Conservation (phyloP, 1,140 invertebrate genomes). For the Helicorthomorpha holstii region DNA sequence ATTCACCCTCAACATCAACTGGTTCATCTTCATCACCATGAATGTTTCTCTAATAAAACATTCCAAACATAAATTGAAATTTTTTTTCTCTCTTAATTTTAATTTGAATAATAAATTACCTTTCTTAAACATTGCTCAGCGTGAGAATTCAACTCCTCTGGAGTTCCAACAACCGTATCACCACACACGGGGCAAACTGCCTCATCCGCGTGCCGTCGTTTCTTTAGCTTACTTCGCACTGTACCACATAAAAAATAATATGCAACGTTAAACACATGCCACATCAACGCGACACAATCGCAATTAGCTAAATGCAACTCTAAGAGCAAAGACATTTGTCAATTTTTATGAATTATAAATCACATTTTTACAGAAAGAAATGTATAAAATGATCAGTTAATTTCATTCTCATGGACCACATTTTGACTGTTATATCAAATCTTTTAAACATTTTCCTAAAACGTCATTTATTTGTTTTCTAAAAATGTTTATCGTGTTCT, state of each 20-base stretch:
- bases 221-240: conserved; percentile 10
- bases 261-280: too few relatives aligned
- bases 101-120: conserved; percentile 23
- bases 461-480: too few relatives aligned
- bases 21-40: conserved; percentile 42
- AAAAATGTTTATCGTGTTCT: too few relatives aligned
- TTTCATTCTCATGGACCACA: too few relatives aligned
- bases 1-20: conserved; percentile 44
- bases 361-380: too few relatives aligned
- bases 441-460: too few relatives aligned
- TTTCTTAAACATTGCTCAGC: conserved; percentile 51
- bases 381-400: too few relatives aligned
- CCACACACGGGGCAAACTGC: conserved; percentile 58
- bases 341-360: too few relatives aligned
- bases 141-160: conserved; percentile 55
- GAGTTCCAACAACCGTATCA: conserved; percentile 36
- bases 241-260: not conserved
- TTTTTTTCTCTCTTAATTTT: not conserved
- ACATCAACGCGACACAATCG: too few relatives aligned
- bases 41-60: conserved; percentile 11
- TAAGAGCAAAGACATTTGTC: too few relatives aligned
- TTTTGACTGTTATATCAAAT: too few relatives aligned
- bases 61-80: not conserved
- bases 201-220: conserved; percentile 20
- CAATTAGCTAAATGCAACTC: too few relatives aligned